Conservation (phyloP, 2,113 vertebrate species). For the Melozone crissalis region DNA sequence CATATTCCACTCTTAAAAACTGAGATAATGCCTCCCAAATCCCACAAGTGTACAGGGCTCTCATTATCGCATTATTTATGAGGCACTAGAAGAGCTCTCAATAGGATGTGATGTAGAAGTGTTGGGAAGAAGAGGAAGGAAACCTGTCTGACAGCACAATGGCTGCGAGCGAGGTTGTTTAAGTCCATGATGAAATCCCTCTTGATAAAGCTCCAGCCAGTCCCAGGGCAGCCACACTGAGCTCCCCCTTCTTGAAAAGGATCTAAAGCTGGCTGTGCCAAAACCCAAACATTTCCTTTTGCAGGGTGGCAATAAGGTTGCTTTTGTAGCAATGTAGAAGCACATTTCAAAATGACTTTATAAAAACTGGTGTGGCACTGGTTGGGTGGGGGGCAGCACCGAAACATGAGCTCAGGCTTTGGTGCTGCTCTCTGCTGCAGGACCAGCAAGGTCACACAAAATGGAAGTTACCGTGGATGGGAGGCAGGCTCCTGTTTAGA, state of each 20-base stretch:
- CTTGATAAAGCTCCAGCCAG: not conserved
- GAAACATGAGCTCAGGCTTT: not conserved
- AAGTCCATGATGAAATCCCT: not conserved
- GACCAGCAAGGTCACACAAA: not conserved
- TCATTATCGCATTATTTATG: constrained; percentile 17
- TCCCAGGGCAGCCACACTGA: not conserved
- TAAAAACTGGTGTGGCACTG: not conserved
- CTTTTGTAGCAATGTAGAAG: not conserved
- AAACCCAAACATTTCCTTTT: not conserved
- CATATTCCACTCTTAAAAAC: not conserved
- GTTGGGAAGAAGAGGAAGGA: constrained; percentile 45
- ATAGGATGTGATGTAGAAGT: constrained; percentile 16
- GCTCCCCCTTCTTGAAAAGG: not conserved
- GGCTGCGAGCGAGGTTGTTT: not conserved
- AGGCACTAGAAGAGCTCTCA: constrained; percentile 3
- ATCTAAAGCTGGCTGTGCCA: not conserved
- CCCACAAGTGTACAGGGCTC: not conserved
- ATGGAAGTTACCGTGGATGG: not conserved
- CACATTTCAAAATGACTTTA: not conserved
- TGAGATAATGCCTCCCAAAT: constrained; percentile 23
- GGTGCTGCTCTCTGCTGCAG: not conserved
- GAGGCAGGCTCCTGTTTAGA: not conserved
- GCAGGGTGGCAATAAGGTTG: not conserved
- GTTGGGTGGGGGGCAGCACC: not conserved
- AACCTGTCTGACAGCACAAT: constrained; percentile 30